These are phyloP conservation scores for Parus major DNA, from an alignment of 2,113 vertebrate species.

Conservation along the genomic window DNA sequence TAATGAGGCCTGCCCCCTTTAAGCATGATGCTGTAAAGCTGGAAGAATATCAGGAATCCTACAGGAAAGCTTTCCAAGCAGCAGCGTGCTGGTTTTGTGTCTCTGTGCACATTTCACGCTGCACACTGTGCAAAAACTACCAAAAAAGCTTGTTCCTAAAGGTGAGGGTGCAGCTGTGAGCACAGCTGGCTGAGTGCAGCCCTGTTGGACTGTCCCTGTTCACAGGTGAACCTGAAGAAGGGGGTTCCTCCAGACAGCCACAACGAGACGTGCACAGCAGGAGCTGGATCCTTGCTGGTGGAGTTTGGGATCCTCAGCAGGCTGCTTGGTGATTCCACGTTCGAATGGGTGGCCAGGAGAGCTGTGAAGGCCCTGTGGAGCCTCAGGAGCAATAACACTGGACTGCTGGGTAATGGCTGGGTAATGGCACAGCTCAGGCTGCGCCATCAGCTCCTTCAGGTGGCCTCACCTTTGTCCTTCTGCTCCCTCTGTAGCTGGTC, in stretches of 20 bases:
- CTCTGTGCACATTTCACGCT: accelerated
- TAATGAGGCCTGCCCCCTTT: not conserved
- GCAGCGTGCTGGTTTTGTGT: not conserved
- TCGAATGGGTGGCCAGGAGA: slow-evolving; percentile 94
- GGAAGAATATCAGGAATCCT: not conserved
- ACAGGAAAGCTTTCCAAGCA: not conserved
- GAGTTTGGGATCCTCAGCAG: slow-evolving; percentile 97
- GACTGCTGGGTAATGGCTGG: slow-evolving; percentile 85
- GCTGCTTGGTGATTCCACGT: slow-evolving; percentile 93
- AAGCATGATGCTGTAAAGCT: not conserved
- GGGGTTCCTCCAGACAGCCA: slow-evolving; percentile 91
- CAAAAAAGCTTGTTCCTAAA: accelerated
- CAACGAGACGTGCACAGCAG: slow-evolving; percentile 95
- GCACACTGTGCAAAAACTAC: accelerated
- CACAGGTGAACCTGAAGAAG: slow-evolving; percentile 92
- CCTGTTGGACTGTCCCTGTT: not conserved
- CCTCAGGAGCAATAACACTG: slow-evolving; percentile 92
- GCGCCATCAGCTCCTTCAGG: accelerated
- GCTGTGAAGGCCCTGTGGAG: slow-evolving; percentile 94
- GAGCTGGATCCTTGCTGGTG: slow-evolving; percentile 93
- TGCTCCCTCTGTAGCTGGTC: not conserved
- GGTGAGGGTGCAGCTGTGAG: not conserved
- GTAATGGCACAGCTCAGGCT: slow-evolving; percentile 55
- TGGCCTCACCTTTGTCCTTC: accelerated
- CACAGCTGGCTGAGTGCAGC: not conserved